Percentiles rank a stretch among this genome's conserved stretches.
Conservation (phyloP, 2,888 invertebrate species). For the Microlaimidae sp. region DNA sequence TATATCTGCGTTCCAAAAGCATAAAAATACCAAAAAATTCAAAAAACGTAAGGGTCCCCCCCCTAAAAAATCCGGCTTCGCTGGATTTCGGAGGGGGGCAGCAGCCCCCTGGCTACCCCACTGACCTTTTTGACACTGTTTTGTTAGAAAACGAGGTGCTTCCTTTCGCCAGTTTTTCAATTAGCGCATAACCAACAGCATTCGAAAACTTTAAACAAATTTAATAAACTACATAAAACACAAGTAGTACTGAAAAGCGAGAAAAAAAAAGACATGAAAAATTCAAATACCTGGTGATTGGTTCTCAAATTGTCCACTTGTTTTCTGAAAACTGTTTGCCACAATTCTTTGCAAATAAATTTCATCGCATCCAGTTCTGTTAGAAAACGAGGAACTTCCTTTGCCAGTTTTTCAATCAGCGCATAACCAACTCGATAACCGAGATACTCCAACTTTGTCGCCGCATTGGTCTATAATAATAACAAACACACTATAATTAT, state of each 20-base stretch:
- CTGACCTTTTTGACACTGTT: no score
- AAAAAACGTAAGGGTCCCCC: no score
- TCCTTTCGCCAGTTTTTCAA: no score
- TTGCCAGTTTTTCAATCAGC: constrained; percentile 52
- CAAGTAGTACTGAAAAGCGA: constrained; percentile 2
- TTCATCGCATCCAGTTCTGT: constrained; percentile 95
- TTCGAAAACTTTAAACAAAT: no score
- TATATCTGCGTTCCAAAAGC: no score
- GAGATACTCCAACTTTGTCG: constrained; percentile 42
- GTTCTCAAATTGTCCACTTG: constrained; percentile 93
- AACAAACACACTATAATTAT: not conserved
- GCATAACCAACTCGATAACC: constrained; percentile 46
- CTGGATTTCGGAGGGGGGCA: no score
- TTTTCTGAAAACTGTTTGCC: constrained; percentile 92
- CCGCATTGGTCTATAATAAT: not conserved
- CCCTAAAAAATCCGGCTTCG: no score
- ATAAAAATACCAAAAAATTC: no score
- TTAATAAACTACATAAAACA: not conserved
- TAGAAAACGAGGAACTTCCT: constrained; percentile 79
- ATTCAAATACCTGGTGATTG: constrained; percentile 64
- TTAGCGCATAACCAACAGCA: no score
- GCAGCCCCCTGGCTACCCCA: no score
- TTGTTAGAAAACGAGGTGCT: no score
- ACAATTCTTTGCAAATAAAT: constrained; percentile 95
- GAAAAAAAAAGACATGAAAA: not conserved